Base-by-base conservation (phyloP, 2,888 invertebrate species). In the Zaprionus bogoriensis region DNA sequence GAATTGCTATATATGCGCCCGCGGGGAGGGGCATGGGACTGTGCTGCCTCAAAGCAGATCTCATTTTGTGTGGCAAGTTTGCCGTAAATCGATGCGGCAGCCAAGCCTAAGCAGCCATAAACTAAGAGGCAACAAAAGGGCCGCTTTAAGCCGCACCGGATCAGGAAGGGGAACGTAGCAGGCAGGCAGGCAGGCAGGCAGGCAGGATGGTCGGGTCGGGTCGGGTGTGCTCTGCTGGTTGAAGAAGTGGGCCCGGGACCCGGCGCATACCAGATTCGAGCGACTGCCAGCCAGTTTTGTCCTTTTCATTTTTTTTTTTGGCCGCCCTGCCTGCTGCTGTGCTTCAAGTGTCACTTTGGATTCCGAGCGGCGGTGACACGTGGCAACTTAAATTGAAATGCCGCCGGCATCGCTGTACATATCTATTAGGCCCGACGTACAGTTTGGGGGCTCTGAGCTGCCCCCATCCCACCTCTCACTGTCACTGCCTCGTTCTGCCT, bases 341-440 rank as follows among this genome's bases (percentile, higher is more conserved):
- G 59, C 55, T 74, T 82, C 44, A 67, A 82, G 86, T 85, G 83
- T 85, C 83, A 75, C 60, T 68, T 74, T 67, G 85, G 78, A 74
- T 87, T 77, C 69, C 81, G 74, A 73, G 67, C 65, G 64, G 51
- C 66, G 70, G 69, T 87, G 81, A 82, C 86, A 87, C 87, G 86
- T 87, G 81, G 83, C 83, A 85, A 75, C 70, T 85, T 82, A 82
- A 87, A 82, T 85, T 82, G 86, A 82, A 87, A 85, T 72, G 86
- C 87, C 69, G 81, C 78, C 70, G 81, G 74, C 70, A 67, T 55
- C 52, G 65, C 74, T 81, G 81, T 81, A 87, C 67, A 84, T 68
- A 74, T 77, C 59, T 77, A 80, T 84, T 79, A 80, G 85, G 70
- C 80, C 42, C 30, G 38, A 19, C 45, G 46, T 12, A 32, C 12